Percentiles rank a stretch among this genome's conserved stretches.
These are phyloP conservation scores for Malurus cyaneus DNA, from an alignment of 2,113 vertebrate genomes.

Conservation along the genomic window DNA sequence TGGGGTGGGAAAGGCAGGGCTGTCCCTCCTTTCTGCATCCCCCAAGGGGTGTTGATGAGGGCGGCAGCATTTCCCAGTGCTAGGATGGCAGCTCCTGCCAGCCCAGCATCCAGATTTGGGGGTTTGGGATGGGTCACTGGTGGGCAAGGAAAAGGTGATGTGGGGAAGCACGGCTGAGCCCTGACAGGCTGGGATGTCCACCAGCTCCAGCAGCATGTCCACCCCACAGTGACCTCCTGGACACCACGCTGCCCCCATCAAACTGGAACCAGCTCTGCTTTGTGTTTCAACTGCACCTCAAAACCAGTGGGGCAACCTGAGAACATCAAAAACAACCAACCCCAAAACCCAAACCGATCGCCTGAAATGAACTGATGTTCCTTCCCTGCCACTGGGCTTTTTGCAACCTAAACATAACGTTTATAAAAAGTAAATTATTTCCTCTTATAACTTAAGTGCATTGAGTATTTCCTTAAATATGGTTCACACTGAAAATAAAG, in stretches of 20 bases:
- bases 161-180: background rate
- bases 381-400: constrained; percentile 49
- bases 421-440: constrained; percentile 79
- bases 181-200: accelerated
- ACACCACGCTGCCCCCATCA: background rate
- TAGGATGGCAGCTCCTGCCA: background rate
- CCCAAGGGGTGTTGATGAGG: accelerated
- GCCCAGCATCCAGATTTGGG: background rate
- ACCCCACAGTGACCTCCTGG: background rate
- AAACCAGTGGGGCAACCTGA: constrained; percentile 14
- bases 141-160: background rate
- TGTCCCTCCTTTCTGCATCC: background rate
- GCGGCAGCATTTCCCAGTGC: background rate
- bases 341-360: background rate
- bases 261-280: background rate
- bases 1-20: background rate
- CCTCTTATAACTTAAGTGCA: constrained; percentile 85
- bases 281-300: background rate
- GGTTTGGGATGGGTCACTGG: accelerated
- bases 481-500: constrained; percentile 80
- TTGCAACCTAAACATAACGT: constrained; percentile 67
- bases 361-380: background rate
- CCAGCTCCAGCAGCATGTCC: background rate
- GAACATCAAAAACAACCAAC: background rate
- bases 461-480: constrained; percentile 82